Evolutionary conservation across 92 coral and sea anemone genomes (phyloP).

Genomic region (Porites evermanni): DNA sequence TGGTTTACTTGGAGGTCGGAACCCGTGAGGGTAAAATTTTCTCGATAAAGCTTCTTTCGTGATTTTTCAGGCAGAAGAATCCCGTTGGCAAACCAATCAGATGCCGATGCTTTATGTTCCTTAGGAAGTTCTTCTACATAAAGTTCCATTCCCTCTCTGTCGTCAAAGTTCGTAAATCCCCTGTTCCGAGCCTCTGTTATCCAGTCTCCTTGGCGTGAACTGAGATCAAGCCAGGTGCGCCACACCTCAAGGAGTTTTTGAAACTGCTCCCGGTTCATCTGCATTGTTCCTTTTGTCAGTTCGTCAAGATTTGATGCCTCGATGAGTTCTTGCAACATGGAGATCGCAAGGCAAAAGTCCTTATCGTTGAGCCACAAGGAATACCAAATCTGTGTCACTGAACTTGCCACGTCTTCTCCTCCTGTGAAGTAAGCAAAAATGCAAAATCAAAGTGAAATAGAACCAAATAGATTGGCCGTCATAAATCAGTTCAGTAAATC

Average conservation of each 20-base stretch:
- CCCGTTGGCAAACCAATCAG: constrained; percentile 74
- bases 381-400: constrained; percentile 87
- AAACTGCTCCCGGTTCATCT: constrained; percentile 45
- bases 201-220: constrained; percentile 43
- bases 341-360: constrained; percentile 39
- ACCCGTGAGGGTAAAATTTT: constrained; percentile 77
- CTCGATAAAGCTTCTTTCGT: constrained; percentile 26
- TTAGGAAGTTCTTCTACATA: constrained; percentile 60
- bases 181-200: constrained; percentile 47
- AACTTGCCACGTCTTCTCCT: constrained; percentile 42
- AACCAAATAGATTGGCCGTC: background rate
- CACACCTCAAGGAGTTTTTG: constrained; percentile 54
- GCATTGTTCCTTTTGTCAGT: constrained; percentile 65
- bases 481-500: background rate
- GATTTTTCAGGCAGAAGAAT: constrained; percentile 44
- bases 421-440: background rate
- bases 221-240: constrained; percentile 73
- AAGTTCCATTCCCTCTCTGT: constrained; percentile 23
- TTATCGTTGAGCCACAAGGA: constrained; percentile 64
- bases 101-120: constrained; percentile 64
- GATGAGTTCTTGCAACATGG: constrained; percentile 54
- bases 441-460: background rate
- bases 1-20: background rate
- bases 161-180: constrained; percentile 1
- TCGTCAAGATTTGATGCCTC: constrained; percentile 47